phyloP scores from a whole-genome alignment of 2,113 vertebrate species.

The Tachysurus vachellii region DNA sequence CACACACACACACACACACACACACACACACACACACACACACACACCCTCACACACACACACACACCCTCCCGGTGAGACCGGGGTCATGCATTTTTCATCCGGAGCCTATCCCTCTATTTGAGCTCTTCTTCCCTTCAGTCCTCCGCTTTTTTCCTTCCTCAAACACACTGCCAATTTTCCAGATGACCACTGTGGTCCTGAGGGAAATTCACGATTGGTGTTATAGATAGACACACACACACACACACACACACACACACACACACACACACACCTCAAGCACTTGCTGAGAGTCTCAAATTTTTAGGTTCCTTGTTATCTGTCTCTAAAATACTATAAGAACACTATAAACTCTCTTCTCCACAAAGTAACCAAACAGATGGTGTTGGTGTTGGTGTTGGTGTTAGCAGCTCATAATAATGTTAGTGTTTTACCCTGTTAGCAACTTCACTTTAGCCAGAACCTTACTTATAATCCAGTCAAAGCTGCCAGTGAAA shows the following conservation, averaged over 20 bases:
- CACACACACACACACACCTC: neutral
- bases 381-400: neutral
- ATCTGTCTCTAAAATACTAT: neutral
- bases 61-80: slow-evolving; percentile 54
- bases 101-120: slow-evolving; percentile 51
- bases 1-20: rapidly evolving
- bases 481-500: no score
- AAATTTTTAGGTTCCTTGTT: neutral
- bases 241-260: neutral
- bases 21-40: neutral
- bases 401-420: neutral
- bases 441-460: neutral
- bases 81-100: slow-evolving; percentile 71
- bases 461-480: neutral
- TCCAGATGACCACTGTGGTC: slow-evolving; percentile 23
- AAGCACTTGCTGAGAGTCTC: neutral
- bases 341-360: neutral
- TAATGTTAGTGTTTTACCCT: neutral
- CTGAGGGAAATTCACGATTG: neutral
- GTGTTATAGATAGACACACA: neutral
- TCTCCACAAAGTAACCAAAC: neutral
- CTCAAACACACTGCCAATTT: slow-evolving; percentile 8
- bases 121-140: slow-evolving; percentile 56
- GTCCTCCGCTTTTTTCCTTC: slow-evolving; percentile 26
- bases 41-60: neutral